Base-by-base conservation (phyloP, 2,888 invertebrate genomes). In the Pollenia amentaria region DNA sequence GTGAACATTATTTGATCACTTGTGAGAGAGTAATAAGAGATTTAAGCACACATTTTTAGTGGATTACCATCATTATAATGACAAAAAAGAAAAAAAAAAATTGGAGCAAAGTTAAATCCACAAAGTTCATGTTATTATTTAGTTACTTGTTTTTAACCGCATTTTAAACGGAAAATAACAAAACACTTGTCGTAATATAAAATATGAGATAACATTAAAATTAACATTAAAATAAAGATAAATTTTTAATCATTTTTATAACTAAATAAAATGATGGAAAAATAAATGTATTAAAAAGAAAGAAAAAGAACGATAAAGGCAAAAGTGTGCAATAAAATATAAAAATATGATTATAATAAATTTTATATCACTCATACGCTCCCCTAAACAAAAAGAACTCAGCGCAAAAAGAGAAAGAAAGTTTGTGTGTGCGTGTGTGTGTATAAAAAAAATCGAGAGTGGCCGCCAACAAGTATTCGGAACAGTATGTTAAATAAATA, bases 291-390 rank as follows among this genome's bases (percentile, higher is more conserved):
- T 80, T 55, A 48, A 16, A 65, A 38, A 51, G 40, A 48, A 57
- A 70, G n/a, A 67, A 72, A 16, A 67, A 10, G 14, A 60, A 60
- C 67, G 42, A 75, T 53, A 75, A 62, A 75, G 51, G 38, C 46
- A 76, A 57, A 51, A 69, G 60, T 75, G 82, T 82, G 73, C 55
- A 82, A 77, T 69, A 73, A 78, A 67, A 85, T 57, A 42, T 40
- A 21, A 44, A 18, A 51, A 42, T 9, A 83, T 72, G 38, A 73
- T 67, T 46, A 69, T 18, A 57, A 53, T 70, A 44, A 64, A 75
- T 69, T 64, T 64, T 55, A 86, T 86, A 86, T 86, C 83, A 83
- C 86, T 86, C 83, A 86, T 86, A 86, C 86, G 86, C 83, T 83
- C 78, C 86, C 67, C 64, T 57, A 51, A 57, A 70, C 60, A 18